These are phyloP conservation scores for Incurvaria masculella DNA, from an alignment of 2,888 invertebrate species.

Conservation along the genomic window DNA sequence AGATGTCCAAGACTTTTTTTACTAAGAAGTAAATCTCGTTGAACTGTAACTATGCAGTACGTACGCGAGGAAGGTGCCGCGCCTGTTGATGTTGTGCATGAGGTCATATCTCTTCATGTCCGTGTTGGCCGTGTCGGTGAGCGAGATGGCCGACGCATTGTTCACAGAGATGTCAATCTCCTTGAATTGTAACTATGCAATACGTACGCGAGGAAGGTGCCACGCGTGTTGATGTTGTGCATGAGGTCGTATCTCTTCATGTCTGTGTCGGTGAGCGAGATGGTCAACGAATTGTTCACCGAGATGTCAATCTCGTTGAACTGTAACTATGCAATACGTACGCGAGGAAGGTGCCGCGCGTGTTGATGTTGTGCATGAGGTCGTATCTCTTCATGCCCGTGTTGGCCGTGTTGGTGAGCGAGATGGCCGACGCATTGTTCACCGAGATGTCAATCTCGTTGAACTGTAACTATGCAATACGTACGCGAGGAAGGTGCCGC, in stretches of 20 bases:
- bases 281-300: slow-evolving; percentile 96
- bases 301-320: slow-evolving; percentile 96
- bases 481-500: slow-evolving; percentile 94
- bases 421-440: slow-evolving; percentile 97
- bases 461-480: slow-evolving; percentile 53
- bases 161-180: slow-evolving; percentile 94
- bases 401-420: slow-evolving; percentile 71
- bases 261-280: slow-evolving; percentile 80
- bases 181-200: slow-evolving; percentile 63
- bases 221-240: slow-evolving; percentile 92
- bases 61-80: slow-evolving; percentile 94
- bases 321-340: slow-evolving; percentile 45
- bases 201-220: slow-evolving; percentile 90
- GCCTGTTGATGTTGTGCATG: slow-evolving; percentile 91
- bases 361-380: slow-evolving; percentile 93
- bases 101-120: slow-evolving; percentile 97
- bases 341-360: slow-evolving; percentile 93
- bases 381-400: slow-evolving; percentile 97
- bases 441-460: slow-evolving; percentile 94
- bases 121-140: slow-evolving; percentile 77
- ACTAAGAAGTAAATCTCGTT: no score
- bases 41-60: slow-evolving; percentile 24
- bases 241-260: slow-evolving; percentile 98
- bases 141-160: slow-evolving; percentile 93
- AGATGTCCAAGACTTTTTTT: no score